Evolutionary conservation across 2,113 vertebrate genomes (phyloP).

Genomic region (Etia nguti): DNA sequence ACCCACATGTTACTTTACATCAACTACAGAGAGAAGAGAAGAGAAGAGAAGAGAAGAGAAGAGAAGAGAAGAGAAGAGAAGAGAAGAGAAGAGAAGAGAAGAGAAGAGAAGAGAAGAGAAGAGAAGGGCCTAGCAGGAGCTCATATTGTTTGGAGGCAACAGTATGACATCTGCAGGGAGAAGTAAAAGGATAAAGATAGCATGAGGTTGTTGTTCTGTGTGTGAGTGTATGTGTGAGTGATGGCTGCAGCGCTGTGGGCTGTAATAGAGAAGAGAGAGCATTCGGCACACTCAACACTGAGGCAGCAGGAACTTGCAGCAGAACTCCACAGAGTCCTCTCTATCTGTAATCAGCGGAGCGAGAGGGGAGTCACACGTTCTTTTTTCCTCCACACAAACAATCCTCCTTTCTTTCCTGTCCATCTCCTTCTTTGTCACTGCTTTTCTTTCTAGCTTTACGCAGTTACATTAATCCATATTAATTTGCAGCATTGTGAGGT

Average conservation of each 20-base stretch:
- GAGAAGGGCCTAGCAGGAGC: neutral
- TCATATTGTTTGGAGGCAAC: constrained; percentile 16
- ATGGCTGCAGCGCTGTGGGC: neutral
- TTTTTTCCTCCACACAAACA: constrained; percentile 53
- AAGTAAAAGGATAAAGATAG: constrained; percentile 46
- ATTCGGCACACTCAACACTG: constrained; percentile 64
- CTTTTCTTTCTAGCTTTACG: neutral
- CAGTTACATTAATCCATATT: neutral
- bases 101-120: neutral
- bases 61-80: neutral
- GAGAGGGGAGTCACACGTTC: constrained; percentile 63
- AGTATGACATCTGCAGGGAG: constrained; percentile 32
- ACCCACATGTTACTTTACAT: constrained; percentile 22
- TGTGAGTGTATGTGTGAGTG: neutral
- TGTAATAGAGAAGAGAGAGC: constrained; percentile 60
- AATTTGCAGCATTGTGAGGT: neutral
- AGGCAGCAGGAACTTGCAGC: constrained; percentile 63
- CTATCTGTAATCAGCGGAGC: constrained; percentile 60
- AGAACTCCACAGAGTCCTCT: constrained; percentile 63
- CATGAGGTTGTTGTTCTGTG: constrained; percentile 21
- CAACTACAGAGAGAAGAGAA: neutral
- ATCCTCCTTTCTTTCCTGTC: neutral
- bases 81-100: neutral
- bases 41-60: neutral
- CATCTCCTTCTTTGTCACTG: neutral